phyloP scores from a whole-genome alignment of 2,113 vertebrate species.

The Gavialis gangeticus region DNA sequence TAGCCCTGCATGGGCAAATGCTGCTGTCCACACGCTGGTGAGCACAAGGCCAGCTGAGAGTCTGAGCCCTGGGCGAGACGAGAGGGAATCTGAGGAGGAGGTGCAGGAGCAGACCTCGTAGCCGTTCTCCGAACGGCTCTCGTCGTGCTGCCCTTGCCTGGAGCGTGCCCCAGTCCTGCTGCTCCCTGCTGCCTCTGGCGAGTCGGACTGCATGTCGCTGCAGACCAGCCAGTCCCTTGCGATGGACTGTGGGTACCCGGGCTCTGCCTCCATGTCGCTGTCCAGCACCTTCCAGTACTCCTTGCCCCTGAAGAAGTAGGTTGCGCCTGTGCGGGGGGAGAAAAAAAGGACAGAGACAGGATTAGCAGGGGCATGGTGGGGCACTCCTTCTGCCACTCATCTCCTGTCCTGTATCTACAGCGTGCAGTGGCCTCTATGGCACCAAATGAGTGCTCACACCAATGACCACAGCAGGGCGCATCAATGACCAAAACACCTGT shows the following conservation, averaged over 20 bases:
- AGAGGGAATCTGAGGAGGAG: conserved; percentile 61
- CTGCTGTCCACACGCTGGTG: conserved; percentile 74
- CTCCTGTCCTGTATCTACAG: background rate
- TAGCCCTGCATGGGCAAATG: conserved; percentile 65
- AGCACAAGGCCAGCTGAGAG: conserved; percentile 42
- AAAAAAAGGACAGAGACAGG: background rate
- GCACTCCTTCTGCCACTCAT: background rate
- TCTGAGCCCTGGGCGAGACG: background rate
- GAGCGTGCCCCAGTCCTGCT: conserved; percentile 71
- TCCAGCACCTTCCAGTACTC: conserved; percentile 94
- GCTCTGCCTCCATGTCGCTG: conserved; percentile 87
- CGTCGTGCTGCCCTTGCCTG: conserved; percentile 76
- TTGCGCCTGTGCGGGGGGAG: conserved; percentile 81
- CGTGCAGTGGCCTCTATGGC: background rate
- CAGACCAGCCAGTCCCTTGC: conserved; percentile 95
- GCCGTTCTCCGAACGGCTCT: conserved; percentile 85
- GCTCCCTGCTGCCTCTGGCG: conserved; percentile 74
- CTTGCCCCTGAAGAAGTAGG: conserved; percentile 95
- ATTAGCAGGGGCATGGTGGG: accelerated
- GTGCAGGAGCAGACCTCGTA: conserved; percentile 94
- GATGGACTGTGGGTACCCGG: conserved; percentile 87
- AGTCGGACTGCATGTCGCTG: conserved; percentile 84
- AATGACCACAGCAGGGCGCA: background rate
- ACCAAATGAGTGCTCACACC: background rate
- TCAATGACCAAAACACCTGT: background rate